Base-by-base conservation (phyloP, 2,888 invertebrate species). In the Lomographa bimaculata region DNA sequence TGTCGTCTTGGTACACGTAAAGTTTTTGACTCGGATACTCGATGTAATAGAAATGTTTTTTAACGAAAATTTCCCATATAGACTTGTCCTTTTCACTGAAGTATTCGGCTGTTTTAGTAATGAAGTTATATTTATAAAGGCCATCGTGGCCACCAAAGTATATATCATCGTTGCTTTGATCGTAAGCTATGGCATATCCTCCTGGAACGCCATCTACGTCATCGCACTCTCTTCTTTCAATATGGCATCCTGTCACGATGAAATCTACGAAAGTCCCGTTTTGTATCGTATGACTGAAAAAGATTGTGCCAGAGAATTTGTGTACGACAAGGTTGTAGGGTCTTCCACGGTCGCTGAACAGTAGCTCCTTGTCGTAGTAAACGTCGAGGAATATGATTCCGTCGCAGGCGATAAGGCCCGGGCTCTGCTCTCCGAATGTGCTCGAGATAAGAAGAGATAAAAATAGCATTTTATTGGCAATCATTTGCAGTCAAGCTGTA, bases 71-170 rank as follows among this genome's bases (percentile, higher is more conserved):
- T 0, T 61, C 70, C 85, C 86, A 86, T 2, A 86, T 75, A 1
- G 83, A 83, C 37, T 71, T 80, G 1, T 80, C 82, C 43, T 72
- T 62, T 60, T 83, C 84, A 0, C 71, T 73, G 48, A 82, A 86
- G 34, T 70, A 82, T 4, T 82, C 80, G 0, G 82, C 86, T 9
- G 57, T 25, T 49, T 70, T 74, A 0, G 72, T 74, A 1, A 79
- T 37, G 39, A 82, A 83, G 34, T 82, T 82, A 42, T 81, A 85
- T 52, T 79, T 82, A 50, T 82, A 86, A 2, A 86, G 80, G 0
- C 86, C 86, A n/a, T 83, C 71, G 24, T 86, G 82, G 0, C 85
- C 86, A 0, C 86, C 86, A 20, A 86, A 73, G 41, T 80, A 86
- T 1, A 86, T 64, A 14, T 83, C 82, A n/a, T 86, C 85, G 16